Base-by-base conservation (phyloP, 1,140 invertebrate genomes). In the Micrasema longulum region DNA sequence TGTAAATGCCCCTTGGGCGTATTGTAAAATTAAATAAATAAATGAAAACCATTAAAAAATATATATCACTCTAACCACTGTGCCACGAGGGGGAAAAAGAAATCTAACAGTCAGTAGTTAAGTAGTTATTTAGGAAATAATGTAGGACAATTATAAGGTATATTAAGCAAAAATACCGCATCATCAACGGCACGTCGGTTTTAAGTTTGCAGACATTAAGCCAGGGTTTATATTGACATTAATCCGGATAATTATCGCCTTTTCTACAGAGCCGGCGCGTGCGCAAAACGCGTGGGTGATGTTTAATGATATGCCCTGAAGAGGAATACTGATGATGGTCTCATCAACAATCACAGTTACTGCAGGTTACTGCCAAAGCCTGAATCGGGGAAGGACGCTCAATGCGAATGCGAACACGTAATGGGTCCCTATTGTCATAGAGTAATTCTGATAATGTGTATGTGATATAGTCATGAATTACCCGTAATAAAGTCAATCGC, bases 231-330 rank as follows among this genome's bases (percentile, higher is more conserved):
- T 72, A 72, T 72, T 65, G 70, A 65, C 62, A 72, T 72, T 72
- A 72, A 72, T 72, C 70, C 52, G 62, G 48, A 55, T 72, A 72
- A 72, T 72, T 72, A 72, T 66, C 60, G 31, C 47, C 63, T 72
- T 72, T 72, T 48, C 65, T 72, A 35, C 50, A 23, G 50, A 48
- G 62, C 35, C 45, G 70, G 70, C 70, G 70, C 70, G 70, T 72
- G 62, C 70, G 22, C 62, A 11, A 35, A 45, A n/a, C 20, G 70
- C 68, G 70, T 72, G 70, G 70, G 70, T 41, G 62, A 64, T 45
- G 53, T 72, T 72, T 72, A 72, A 72, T 72, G 70, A 72, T 65
- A 72, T 65, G 63, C 41, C 70, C 50, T 26, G 70, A 53, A 72
- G 65, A 72, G 35, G 52, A 41, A 48, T 36, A n/a, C 6, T 23